phyloP scores from a whole-genome alignment of 2,888 invertebrate genomes.

The Hypena proboscidalis region DNA sequence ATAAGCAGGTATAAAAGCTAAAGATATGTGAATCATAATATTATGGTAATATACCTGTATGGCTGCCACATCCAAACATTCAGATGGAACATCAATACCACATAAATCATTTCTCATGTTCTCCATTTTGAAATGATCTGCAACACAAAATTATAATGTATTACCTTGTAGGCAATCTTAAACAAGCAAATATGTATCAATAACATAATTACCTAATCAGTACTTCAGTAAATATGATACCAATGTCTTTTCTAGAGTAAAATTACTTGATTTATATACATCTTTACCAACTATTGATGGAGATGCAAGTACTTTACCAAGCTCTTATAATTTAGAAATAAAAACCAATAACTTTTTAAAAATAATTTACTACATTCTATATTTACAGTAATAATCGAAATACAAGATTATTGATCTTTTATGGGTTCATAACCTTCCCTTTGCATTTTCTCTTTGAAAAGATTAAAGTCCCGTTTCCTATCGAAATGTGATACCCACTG shows the following conservation, averaged over 20 bases:
- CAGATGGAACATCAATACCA: slow-evolving; percentile 48
- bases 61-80: slow-evolving; percentile 44
- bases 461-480: slow-evolving; percentile 93
- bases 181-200: not conserved
- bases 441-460: slow-evolving; percentile 95
- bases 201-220: slow-evolving; percentile 4
- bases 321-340: no score
- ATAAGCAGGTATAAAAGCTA: no score
- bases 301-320: no score
- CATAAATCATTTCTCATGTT: slow-evolving; percentile 35
- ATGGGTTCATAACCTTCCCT: slow-evolving; percentile 94
- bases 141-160: slow-evolving; percentile 28
- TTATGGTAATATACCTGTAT: slow-evolving; percentile 59
- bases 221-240: not conserved
- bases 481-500: slow-evolving; percentile 98
- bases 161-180: not conserved
- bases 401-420: slow-evolving; percentile 69
- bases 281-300: no score
- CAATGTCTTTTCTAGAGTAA: no score
- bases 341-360: slow-evolving; percentile 56
- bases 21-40: slow-evolving; percentile 1
- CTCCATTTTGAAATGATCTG: slow-evolving; percentile 52
- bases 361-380: slow-evolving; percentile 76
- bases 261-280: no score
- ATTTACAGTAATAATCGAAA: slow-evolving; percentile 68